Conservation (phyloP, 92 coral and sea anemone genomes). For the Phenganax stokvisi region DNA sequence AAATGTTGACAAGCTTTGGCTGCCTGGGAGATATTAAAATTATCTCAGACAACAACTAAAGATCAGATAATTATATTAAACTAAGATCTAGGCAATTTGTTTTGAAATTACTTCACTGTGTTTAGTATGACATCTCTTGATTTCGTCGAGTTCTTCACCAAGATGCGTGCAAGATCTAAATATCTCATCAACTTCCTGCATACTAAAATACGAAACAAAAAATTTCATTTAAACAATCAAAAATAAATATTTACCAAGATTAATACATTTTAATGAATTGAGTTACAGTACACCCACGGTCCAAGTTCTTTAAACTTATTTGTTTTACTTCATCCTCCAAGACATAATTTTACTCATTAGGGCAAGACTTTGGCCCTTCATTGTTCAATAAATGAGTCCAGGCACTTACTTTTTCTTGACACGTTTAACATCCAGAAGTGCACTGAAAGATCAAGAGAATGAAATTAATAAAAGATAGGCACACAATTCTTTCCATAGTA, state of each 20-base stretch:
- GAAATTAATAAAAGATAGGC: neutral
- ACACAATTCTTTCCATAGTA: too few species aligned
- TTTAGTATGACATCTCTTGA: conserved; percentile 57
- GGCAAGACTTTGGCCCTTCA: too few species aligned
- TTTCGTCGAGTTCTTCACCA: conserved; percentile 65
- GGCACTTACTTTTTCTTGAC: conserved; percentile 69
- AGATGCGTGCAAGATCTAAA: conserved; percentile 64
- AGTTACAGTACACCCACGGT: too few species aligned
- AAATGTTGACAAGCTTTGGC: conserved; percentile 90
- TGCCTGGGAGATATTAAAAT: conserved; percentile 42
- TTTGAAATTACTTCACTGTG: conserved; percentile 62
- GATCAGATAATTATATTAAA: neutral
- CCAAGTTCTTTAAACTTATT: too few species aligned
- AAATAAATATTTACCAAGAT: too few species aligned
- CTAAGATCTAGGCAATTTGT: neutral
- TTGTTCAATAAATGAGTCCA: too few species aligned
- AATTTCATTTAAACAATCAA: neutral
- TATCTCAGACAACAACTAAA: too few species aligned
- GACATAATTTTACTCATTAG: too few species aligned
- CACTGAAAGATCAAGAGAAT: conserved; percentile 48
- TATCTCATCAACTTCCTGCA: conserved; percentile 76
- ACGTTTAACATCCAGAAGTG: conserved; percentile 71
- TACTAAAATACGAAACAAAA: conserved; percentile 39
- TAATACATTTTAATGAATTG: too few species aligned
- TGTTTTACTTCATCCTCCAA: too few species aligned